These are phyloP conservation scores for Chrysopilus asiliformis DNA, from an alignment of 2,888 invertebrate species.

Conservation along the genomic window DNA sequence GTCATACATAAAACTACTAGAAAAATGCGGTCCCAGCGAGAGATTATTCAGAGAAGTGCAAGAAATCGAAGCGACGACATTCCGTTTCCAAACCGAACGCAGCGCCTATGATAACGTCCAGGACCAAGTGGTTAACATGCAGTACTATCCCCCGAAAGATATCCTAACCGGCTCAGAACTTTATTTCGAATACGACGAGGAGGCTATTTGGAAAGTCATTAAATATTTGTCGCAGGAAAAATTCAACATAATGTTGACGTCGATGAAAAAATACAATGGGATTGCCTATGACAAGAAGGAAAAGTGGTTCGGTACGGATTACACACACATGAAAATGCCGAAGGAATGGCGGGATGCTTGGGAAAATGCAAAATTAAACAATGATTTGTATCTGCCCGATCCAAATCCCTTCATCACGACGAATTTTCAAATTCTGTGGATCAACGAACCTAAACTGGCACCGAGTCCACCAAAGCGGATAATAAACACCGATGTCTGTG, in stretches of 20 bases:
- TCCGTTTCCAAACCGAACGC: slow-evolving; percentile 56
- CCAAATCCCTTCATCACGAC: slow-evolving; percentile 60
- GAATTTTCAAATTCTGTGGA: slow-evolving; percentile 44
- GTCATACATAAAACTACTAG: slow-evolving; percentile 63
- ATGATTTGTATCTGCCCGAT: slow-evolving; percentile 52
- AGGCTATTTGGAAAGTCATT: slow-evolving; percentile 33
- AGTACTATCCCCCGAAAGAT: slow-evolving; percentile 62
- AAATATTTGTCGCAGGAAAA: slow-evolving; percentile 25
- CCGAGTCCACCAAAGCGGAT: slow-evolving; percentile 47
- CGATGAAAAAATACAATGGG: slow-evolving; percentile 25
- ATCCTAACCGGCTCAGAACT: slow-evolving; percentile 64
- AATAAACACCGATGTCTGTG: slow-evolving; percentile 40
- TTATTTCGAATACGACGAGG: slow-evolving; percentile 62
- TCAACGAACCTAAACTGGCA: slow-evolving; percentile 20
- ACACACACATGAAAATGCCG: slow-evolving; percentile 48
- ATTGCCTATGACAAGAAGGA: slow-evolving; percentile 49
- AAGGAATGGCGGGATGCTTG: slow-evolving; percentile 48
- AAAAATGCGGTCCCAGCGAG: slow-evolving; percentile 50
- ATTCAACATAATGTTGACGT: slow-evolving; percentile 33
- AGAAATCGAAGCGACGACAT: slow-evolving; percentile 59
- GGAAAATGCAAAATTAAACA: slow-evolving; percentile 41
- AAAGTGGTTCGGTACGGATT: slow-evolving; percentile 75
- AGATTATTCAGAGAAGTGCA: slow-evolving; percentile 55
- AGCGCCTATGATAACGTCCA: slow-evolving; percentile 67
- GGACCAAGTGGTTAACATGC: slow-evolving; percentile 62